Evolutionary conservation across 2,888 invertebrate species (phyloP).

Genomic region (Agrochola lychnidis): DNA sequence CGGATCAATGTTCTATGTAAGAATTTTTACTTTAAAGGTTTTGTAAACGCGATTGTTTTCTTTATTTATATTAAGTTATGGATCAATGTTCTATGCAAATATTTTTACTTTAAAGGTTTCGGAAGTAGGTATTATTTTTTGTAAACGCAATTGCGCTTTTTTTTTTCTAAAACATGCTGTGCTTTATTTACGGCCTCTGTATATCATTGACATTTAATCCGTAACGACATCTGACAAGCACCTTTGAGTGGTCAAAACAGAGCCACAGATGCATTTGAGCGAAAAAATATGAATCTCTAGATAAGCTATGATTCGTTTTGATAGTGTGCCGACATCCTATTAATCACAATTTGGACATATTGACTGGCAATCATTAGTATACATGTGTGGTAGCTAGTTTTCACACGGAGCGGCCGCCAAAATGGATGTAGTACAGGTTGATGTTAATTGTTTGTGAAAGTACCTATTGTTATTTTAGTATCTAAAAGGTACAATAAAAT

Average conservation of each 20-base stretch:
- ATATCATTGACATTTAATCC: conserved; percentile 70
- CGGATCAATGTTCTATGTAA: too few species aligned
- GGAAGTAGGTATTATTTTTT: too few species aligned
- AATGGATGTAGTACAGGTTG: conserved; percentile 73
- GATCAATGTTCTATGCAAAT: too few species aligned
- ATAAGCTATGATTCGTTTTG: conserved; percentile 66
- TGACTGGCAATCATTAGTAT: conserved; percentile 84
- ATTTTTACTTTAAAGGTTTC: too few species aligned
- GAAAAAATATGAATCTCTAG: conserved; percentile 68
- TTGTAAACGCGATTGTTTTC: too few species aligned
- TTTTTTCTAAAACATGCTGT: not conserved
- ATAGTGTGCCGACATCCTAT: conserved; percentile 76
- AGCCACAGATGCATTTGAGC: conserved; percentile 69
- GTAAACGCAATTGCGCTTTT: too few species aligned
- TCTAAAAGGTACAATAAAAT: not conserved
- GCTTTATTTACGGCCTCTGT: not conserved
- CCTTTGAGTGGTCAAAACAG: conserved; percentile 69
- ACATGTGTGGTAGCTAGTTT: conserved; percentile 80
- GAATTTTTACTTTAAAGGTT: too few species aligned
- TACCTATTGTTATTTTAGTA: not conserved
- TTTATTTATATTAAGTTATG: too few species aligned
- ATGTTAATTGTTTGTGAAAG: conserved; percentile 10
- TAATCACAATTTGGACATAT: conserved; percentile 89
- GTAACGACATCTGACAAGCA: conserved; percentile 59
- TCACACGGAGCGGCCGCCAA: conserved; percentile 79